Conservation (phyloP, 30 jellyfish, hydroid and myxozoan genomes). For the Phacellophora camtschatica region DNA sequence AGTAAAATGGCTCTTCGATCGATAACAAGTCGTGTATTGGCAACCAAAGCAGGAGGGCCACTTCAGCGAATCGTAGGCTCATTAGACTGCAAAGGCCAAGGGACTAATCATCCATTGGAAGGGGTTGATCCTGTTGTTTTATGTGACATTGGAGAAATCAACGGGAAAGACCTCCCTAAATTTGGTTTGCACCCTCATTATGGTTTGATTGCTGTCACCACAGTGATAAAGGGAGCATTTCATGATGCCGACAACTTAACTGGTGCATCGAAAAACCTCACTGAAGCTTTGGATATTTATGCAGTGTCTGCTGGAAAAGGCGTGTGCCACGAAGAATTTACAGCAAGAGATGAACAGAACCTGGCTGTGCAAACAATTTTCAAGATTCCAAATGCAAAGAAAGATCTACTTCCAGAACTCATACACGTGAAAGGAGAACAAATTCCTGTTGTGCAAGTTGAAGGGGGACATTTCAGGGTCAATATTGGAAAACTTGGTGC, state of each 20-base stretch:
- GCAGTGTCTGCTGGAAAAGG: conserved; percentile 57
- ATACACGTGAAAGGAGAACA: conserved; percentile 6
- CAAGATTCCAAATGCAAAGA: conserved; percentile 33
- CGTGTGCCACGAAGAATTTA: conserved; percentile 40
- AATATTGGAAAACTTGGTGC: conserved; percentile 37
- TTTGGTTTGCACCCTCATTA: conserved; percentile 57
- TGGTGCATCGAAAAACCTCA: conserved; percentile 11
- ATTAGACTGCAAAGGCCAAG: conserved; percentile 36
- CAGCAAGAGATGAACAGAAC: conserved; percentile 30
- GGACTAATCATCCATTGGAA: conserved; percentile 30
- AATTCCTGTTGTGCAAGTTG: conserved; percentile 37
- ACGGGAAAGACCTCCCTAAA: conserved; percentile 40
- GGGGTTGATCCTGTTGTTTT: conserved; percentile 41
- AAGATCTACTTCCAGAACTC: conserved; percentile 18
- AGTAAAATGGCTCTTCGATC: conserved; percentile 9
- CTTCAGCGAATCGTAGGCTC: conserved; percentile 30
- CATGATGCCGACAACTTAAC: conserved; percentile 38
- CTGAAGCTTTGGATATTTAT: conserved; percentile 33
- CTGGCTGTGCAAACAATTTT: conserved; percentile 40
- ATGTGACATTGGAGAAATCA: conserved; percentile 4
- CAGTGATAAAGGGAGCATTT: conserved; percentile 35
- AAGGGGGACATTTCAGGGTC: conserved; percentile 28
- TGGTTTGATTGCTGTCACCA: conserved; percentile 45
- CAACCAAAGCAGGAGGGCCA: conserved; percentile 45
- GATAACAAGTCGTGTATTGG: conserved; percentile 3